These are phyloP conservation scores for Lasioglossum marginatum DNA, from an alignment of 2,888 invertebrate genomes.

Conservation along the genomic window DNA sequence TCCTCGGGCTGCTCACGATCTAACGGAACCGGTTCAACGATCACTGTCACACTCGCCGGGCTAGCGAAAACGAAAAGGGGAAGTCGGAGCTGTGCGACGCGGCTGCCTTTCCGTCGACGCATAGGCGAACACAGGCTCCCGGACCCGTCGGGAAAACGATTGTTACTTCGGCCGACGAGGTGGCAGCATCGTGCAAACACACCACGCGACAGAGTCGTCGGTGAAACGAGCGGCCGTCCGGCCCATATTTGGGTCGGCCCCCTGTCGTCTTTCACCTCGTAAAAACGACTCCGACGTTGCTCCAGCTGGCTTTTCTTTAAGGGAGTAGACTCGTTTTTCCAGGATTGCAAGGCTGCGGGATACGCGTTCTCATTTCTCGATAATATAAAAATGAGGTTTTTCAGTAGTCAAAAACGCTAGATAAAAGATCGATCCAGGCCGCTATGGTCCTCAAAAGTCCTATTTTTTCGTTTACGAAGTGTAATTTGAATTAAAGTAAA, in stretches of 20 bases:
- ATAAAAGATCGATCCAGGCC: too few species aligned
- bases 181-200: constrained; percentile 66
- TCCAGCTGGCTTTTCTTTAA: background rate
- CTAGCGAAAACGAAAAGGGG: constrained; percentile 7
- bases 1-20: background rate
- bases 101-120: constrained; percentile 48
- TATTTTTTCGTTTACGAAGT: too few species aligned
- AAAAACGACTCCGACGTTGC: background rate
- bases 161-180: constrained; percentile 61
- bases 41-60: background rate
- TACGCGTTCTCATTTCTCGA: too few species aligned
- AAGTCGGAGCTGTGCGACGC: constrained; percentile 20
- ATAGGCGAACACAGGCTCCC: constrained; percentile 42
- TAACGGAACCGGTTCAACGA: background rate
- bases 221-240: background rate
- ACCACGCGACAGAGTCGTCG: background rate
- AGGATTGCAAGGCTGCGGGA: too few species aligned
- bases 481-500: too few species aligned
- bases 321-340: too few species aligned
- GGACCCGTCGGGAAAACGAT: constrained; percentile 45
- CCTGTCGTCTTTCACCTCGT: background rate
- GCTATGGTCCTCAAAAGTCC: too few species aligned
- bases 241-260: background rate
- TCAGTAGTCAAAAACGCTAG: too few species aligned
- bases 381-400: too few species aligned